Conservation (phyloP, 2,888 invertebrate genomes). For the Eilema sororculum region DNA sequence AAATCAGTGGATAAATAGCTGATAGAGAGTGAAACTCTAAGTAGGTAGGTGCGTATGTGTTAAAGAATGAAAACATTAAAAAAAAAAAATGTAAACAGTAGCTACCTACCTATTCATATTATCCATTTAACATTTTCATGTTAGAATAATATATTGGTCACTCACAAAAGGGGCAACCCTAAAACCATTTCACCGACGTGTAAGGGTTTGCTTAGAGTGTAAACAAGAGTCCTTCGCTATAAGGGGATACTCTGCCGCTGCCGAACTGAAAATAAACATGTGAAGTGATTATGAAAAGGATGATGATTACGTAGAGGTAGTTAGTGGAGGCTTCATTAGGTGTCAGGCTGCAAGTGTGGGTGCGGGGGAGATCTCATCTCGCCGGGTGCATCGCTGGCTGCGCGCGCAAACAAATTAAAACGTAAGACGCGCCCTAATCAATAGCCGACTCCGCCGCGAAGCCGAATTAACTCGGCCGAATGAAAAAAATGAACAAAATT, state of each 20-base stretch:
- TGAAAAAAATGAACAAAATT: constrained; percentile 87
- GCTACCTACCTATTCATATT: background rate
- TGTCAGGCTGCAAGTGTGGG: constrained; percentile 51
- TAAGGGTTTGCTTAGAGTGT: constrained; percentile 55
- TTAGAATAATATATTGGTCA: constrained; percentile 38
- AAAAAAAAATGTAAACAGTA: background rate
- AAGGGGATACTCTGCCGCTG: constrained; percentile 46
- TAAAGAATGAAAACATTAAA: background rate
- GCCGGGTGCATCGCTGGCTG: constrained; percentile 82
- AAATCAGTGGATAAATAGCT: too few relatives aligned
- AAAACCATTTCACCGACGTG: constrained; percentile 39
- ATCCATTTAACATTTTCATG: constrained; percentile 12
- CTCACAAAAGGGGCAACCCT: constrained; percentile 44
- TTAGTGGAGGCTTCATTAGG: constrained; percentile 83
- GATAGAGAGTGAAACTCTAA: background rate
- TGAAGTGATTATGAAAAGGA: constrained; percentile 77
- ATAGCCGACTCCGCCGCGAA: constrained; percentile 85
- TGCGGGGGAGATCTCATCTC: constrained; percentile 73
- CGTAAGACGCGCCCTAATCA: constrained; percentile 88
- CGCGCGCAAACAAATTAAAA: constrained; percentile 88
- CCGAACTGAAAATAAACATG: constrained; percentile 64
- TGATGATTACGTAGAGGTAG: constrained; percentile 76
- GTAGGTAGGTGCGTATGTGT: too few relatives aligned
- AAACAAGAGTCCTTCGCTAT: constrained; percentile 51
- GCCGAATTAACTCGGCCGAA: constrained; percentile 87